Evolutionary conservation across 2,113 vertebrate genomes (phyloP).

Genomic region (Solea solea): DNA sequence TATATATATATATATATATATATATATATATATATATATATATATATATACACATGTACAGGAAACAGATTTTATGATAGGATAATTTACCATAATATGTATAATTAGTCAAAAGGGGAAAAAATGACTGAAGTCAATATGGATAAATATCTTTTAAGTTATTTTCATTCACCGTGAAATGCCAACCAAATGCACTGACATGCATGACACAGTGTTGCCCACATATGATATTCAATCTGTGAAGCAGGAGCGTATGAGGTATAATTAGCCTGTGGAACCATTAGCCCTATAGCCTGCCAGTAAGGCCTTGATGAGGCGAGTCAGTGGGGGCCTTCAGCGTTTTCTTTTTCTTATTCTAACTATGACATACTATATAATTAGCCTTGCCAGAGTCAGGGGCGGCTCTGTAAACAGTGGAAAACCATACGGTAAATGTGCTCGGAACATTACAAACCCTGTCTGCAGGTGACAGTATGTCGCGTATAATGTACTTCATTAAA

Average conservation of each 20-base stretch:
- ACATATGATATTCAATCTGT: slow-evolving; percentile 13
- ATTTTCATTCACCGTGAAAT: too few relatives aligned
- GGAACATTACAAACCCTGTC: slow-evolving; percentile 23
- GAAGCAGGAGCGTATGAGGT: slow-evolving; percentile 14
- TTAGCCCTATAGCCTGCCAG: slow-evolving; percentile 38
- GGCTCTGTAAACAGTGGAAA: slow-evolving; percentile 5
- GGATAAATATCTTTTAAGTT: too few relatives aligned
- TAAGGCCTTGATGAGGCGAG: slow-evolving; percentile 7
- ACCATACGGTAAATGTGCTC: background rate
- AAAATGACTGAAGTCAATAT: too few relatives aligned
- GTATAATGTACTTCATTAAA: background rate
- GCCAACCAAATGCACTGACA: background rate
- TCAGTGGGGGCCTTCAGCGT: background rate
- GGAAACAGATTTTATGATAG: too few relatives aligned
- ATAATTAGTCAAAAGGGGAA: too few relatives aligned
- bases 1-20: too few relatives aligned
- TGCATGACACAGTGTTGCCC: background rate
- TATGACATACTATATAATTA: slow-evolving; percentile 28
- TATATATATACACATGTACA: too few relatives aligned
- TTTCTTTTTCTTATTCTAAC: background rate
- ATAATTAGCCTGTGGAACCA: slow-evolving; percentile 42
- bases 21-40: too few relatives aligned
- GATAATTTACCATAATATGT: too few relatives aligned
- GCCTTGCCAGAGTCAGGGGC: slow-evolving; percentile 23
- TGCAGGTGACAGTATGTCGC: background rate